Evolutionary conservation across 2,797 vertebrate species (phyloP).

Genomic region (Acanthurus lineatus): DNA sequence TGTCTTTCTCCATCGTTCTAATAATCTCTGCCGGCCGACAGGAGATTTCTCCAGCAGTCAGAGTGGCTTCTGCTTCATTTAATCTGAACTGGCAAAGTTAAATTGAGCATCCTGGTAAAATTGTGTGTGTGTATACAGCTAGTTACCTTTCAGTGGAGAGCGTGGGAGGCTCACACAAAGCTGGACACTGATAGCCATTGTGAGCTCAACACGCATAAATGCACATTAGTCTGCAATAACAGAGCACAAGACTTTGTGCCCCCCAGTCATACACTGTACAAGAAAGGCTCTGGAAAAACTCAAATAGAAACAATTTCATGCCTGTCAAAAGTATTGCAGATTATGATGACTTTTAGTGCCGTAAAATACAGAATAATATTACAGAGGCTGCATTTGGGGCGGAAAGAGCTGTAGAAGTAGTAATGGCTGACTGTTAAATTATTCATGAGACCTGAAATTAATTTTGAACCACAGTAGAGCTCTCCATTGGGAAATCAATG

Average conservation of each 20-base stretch:
- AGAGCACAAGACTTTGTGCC: constrained; percentile 64
- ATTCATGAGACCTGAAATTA: constrained; percentile 82
- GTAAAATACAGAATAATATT: constrained; percentile 72
- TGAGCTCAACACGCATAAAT: constrained; percentile 76
- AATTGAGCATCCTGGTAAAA: constrained; percentile 82
- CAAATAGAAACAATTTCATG: constrained; percentile 78
- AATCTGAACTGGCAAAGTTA: constrained; percentile 81
- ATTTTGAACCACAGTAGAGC: constrained; percentile 76
- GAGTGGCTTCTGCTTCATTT: constrained; percentile 83
- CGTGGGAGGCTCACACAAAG: constrained; percentile 71
- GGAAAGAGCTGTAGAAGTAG: constrained; percentile 64
- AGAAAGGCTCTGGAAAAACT: constrained; percentile 62
- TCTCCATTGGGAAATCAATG: constrained; percentile 82
- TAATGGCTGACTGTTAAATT: constrained; percentile 79
- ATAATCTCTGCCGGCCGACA: constrained; percentile 71
- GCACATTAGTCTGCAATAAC: constrained; percentile 79
- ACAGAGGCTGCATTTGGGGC: constrained; percentile 61
- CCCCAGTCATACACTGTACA: constrained; percentile 61
- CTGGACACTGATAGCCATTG: constrained; percentile 76
- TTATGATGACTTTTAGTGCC: constrained; percentile 69
- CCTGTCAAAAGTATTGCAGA: constrained; percentile 76
- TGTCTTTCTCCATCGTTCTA: constrained; percentile 78
- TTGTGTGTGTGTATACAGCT: constrained; percentile 69
- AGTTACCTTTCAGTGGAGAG: constrained; percentile 75
- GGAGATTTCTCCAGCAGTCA: constrained; percentile 72